A percentile compares a stretch with the other conserved stretches of the same genome.
Conservation (phyloP, 2,888 invertebrate species). For the Chalcosyrphus nemorum region DNA sequence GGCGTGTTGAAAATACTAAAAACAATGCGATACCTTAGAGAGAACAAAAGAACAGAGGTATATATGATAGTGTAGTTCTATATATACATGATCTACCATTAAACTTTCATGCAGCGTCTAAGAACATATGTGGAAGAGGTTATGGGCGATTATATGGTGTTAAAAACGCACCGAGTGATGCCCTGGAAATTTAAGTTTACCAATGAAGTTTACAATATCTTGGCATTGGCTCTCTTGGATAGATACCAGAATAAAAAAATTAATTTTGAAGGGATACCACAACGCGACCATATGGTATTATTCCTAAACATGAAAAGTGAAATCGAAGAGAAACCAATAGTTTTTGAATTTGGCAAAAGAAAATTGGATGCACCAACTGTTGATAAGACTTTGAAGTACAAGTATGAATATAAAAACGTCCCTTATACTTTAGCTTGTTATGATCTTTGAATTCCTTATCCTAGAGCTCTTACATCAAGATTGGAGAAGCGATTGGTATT, state of each 20-base stretch:
- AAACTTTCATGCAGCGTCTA: constrained; percentile 59
- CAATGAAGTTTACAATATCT: constrained; percentile 76
- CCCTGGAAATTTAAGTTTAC: constrained; percentile 76
- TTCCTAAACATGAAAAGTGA: background rate
- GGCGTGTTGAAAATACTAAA: constrained; percentile 77
- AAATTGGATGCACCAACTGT: background rate
- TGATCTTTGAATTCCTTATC: background rate
- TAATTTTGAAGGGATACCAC: background rate
- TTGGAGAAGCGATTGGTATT: constrained; percentile 75
- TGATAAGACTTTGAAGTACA: background rate
- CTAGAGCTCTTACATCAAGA: constrained; percentile 74
- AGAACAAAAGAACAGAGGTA: constrained; percentile 75
- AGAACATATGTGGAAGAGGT: constrained; percentile 73
- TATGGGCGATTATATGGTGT: constrained; percentile 75
- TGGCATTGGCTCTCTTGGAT: constrained; percentile 75
- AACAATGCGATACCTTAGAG: constrained; percentile 75
- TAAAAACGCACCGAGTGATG: constrained; percentile 75
- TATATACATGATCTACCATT: constrained; percentile 2
- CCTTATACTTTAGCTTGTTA: background rate
- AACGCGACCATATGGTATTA: background rate
- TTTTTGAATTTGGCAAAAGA: constrained; percentile 11
- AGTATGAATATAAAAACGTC: background rate
- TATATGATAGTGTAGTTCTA: background rate
- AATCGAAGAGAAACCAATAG: background rate
- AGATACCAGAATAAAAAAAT: constrained; percentile 5